Percentiles rank a stretch among this genome's conserved stretches.
These are phyloP conservation scores for Aulostomus chinensis DNA, from an alignment of 2,797 vertebrate genomes.

Conservation along the genomic window DNA sequence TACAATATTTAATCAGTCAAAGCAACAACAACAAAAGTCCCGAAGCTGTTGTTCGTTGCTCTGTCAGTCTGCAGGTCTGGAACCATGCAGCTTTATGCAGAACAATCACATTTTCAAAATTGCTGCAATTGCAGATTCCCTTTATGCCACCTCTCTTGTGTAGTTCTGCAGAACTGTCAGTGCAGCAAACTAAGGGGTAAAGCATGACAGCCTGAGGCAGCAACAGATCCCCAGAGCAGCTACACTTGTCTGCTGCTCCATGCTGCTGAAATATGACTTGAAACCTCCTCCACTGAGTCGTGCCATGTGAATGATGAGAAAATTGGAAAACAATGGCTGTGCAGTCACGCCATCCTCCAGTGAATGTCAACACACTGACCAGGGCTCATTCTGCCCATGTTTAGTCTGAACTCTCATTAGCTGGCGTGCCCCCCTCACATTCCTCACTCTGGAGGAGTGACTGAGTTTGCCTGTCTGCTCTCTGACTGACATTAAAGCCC, in stretches of 20 bases:
- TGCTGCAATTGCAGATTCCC: slow-evolving; percentile 2
- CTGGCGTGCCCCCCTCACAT: slow-evolving; percentile 34
- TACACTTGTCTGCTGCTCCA: background rate
- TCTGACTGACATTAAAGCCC: slow-evolving; percentile 19
- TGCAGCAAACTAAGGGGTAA: no score
- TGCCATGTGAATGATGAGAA: slow-evolving; percentile 16
- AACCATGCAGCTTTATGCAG: no score
- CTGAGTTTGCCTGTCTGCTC: slow-evolving; percentile 20
- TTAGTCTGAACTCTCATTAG: slow-evolving; percentile 36
- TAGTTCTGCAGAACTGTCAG: slow-evolving; percentile 25
- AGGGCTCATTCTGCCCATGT: slow-evolving; percentile 20
- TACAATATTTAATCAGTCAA: no score
- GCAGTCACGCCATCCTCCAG: no score
- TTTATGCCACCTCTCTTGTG: background rate
- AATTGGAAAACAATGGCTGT: background rate
- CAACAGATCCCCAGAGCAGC: slow-evolving; percentile 16
- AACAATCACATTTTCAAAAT: background rate
- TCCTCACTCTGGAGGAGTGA: slow-evolving; percentile 53
- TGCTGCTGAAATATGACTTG: slow-evolving; percentile 2
- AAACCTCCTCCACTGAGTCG: background rate
- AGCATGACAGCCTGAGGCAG: background rate
- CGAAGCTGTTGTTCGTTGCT: no score
- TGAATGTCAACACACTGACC: slow-evolving; percentile 16
- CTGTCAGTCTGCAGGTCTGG: no score
- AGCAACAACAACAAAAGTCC: no score